These are phyloP conservation scores for Drosophila pegasa DNA, from an alignment of 2,888 invertebrate genomes.

Conservation along the genomic window DNA sequence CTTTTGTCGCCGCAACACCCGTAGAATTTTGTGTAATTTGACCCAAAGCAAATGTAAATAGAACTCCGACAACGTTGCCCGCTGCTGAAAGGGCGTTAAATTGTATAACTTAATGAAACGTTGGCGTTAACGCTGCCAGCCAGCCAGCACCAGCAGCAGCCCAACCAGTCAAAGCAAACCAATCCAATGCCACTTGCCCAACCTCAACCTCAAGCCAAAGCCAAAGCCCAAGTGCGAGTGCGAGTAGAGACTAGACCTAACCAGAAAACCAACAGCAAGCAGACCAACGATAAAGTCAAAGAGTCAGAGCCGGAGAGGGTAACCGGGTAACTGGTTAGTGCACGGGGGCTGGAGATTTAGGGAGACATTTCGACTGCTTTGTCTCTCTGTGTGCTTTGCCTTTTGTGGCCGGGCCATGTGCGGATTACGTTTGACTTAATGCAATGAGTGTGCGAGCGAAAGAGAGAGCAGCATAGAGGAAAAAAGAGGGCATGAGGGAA, in stretches of 20 bases:
- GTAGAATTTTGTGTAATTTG: slow-evolving; percentile 83
- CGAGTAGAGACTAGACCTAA: slow-evolving; percentile 69
- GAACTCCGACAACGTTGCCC: slow-evolving; percentile 68
- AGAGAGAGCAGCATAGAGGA: slow-evolving; percentile 7
- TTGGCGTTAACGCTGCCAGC: slow-evolving; percentile 29
- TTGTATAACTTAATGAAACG: slow-evolving; percentile 84
- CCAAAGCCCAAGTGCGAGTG: slow-evolving; percentile 3
- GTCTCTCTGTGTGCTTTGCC: slow-evolving; percentile 58
- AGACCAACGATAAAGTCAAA: slow-evolving; percentile 75
- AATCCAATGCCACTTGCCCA: slow-evolving; percentile 13
- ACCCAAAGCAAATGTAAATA: slow-evolving; percentile 84
- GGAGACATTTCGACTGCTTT: slow-evolving; percentile 64
- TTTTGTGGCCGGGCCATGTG: slow-evolving; percentile 74
- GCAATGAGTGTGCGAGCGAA: slow-evolving; percentile 46
- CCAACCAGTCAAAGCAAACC: slow-evolving; percentile 31
- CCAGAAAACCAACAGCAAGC: slow-evolving; percentile 76
- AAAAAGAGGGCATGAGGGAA: slow-evolving; percentile 14
- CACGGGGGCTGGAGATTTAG: slow-evolving; percentile 14
- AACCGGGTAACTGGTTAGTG: not conserved
- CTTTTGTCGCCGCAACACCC: slow-evolving; percentile 78
- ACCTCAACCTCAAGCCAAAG: slow-evolving; percentile 26
- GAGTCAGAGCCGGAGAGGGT: slow-evolving; percentile 43
- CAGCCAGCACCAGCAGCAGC: slow-evolving; percentile 2
- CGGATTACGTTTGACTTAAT: slow-evolving; percentile 84
- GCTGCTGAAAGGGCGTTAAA: slow-evolving; percentile 75